Base-by-base conservation (phyloP, 2,888 invertebrate species). In the Latrodectus hesperus region DNA sequence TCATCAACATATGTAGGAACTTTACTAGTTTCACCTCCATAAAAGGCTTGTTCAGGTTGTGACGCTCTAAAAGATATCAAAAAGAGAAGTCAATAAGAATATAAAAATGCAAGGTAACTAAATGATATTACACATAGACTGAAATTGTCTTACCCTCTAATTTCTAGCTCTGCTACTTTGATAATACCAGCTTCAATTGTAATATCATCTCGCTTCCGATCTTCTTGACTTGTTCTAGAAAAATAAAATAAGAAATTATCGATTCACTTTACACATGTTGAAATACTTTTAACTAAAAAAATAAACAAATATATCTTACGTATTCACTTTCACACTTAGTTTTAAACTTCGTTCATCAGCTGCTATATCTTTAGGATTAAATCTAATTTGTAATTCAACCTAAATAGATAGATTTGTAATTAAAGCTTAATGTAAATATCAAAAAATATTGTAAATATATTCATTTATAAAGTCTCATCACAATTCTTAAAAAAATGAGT, bases 1-100 rank as follows among this genome's bases (percentile, higher is more conserved):
- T 92, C 91, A 60, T 97, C 96, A 91, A 98, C 94, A 91, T 95
- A 94, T 91, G 94, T 94, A 93, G 88, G 88, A 51, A 88, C 97
- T 14, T 96, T 96, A 90, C 95, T 95, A 10, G 96, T 93, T 90
- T 95, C 95, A 14, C 98, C 98, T 38, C 97, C 97, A 91, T 97
- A 98, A 92, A 96, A 96, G 22, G 97, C 95, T 93, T 96, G 96
- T 90, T 96, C 96, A 0, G 96, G 96, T 79, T 95, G 94, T 0
- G 92, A 91, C 79, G 89, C 88, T 16, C 92, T 92, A 9, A 55
- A 71, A 55, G 1, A 76, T 8, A 74, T 10, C 22, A 64, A 74
- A 38, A 60, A 26, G 2, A 55, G 12, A 14, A 71, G 49, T 11
- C 14, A 12, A 14, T 55, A 55, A 12, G 16, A 55, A 55, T 55